A percentile compares a stretch with the other conserved stretches of the same genome.
Conservation (phyloP, 1,140 invertebrate species). For the Cephus cinctus region DNA sequence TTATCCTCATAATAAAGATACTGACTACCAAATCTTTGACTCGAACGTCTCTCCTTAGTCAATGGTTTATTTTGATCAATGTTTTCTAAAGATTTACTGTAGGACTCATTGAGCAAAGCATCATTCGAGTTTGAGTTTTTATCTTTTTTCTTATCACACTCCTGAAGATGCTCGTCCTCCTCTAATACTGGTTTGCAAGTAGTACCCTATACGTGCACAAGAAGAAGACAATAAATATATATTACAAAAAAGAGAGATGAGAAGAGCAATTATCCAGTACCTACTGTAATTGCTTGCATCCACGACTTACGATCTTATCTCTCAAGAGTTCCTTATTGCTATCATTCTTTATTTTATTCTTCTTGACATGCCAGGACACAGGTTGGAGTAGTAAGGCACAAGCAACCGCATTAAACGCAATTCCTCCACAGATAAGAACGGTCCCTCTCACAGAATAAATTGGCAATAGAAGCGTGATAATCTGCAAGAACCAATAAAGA, state of each 20-base stretch:
- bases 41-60: not conserved
- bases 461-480: conserved; percentile 57
- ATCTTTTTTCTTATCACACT: too few relatives aligned
- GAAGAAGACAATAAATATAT: too few relatives aligned
- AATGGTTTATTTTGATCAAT: conserved; percentile 12
- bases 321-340: not conserved
- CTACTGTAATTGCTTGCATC: too few relatives aligned
- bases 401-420: conserved; percentile 60
- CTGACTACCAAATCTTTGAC: conserved; percentile 55
- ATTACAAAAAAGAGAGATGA: too few relatives aligned
- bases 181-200: too few relatives aligned
- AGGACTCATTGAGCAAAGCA: not conserved
- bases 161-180: too few relatives aligned
- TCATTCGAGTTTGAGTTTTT: too few relatives aligned
- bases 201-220: too few relatives aligned
- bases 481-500: conserved; percentile 43
- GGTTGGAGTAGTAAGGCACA: conserved; percentile 63
- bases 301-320: too few relatives aligned
- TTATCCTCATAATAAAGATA: conserved; percentile 68
- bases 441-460: conserved; percentile 59
- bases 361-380: conserved; percentile 62
- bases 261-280: too few relatives aligned
- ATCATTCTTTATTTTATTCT: conserved; percentile 17
- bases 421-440: conserved; percentile 59
- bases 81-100: conserved; percentile 28